Conservation (phyloP, 1,140 invertebrate genomes). For the Zaprionus tsacasi region DNA sequence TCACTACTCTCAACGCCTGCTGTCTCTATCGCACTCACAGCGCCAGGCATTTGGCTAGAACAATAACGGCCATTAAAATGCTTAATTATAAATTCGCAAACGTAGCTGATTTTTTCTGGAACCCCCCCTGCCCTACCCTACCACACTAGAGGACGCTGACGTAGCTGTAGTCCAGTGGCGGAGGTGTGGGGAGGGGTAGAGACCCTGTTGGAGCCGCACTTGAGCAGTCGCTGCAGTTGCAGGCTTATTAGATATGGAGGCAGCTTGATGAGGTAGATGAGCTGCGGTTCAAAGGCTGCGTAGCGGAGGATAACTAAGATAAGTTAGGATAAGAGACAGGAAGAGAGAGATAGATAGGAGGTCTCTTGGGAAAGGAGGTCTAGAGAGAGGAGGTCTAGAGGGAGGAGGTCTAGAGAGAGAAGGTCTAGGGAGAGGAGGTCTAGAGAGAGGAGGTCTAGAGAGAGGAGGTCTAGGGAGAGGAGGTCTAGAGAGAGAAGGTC, state of each 20-base stretch:
- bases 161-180: constrained; percentile 7
- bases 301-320: constrained; percentile 6
- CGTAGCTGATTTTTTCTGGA: constrained; percentile 69
- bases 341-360: background rate
- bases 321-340: background rate
- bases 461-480: no score
- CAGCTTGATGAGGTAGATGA: background rate
- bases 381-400: no score
- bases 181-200: background rate
- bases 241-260: constrained; percentile 45
- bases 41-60: constrained; percentile 57
- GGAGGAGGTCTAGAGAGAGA: no score
- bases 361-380: no score
- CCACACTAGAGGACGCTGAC: constrained; percentile 24
- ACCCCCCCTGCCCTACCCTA: background rate
- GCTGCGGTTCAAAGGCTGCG: background rate
- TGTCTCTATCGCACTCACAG: constrained; percentile 21
- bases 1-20: background rate
- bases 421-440: no score
- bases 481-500: no score
- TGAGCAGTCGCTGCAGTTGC: constrained; percentile 28
- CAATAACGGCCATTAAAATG: constrained; percentile 83
- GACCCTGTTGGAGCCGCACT: constrained; percentile 40
- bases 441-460: background rate
- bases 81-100: constrained; percentile 83